Conservation (phyloP, 2,797 vertebrate species). For the Scyliorhinus canicula region DNA sequence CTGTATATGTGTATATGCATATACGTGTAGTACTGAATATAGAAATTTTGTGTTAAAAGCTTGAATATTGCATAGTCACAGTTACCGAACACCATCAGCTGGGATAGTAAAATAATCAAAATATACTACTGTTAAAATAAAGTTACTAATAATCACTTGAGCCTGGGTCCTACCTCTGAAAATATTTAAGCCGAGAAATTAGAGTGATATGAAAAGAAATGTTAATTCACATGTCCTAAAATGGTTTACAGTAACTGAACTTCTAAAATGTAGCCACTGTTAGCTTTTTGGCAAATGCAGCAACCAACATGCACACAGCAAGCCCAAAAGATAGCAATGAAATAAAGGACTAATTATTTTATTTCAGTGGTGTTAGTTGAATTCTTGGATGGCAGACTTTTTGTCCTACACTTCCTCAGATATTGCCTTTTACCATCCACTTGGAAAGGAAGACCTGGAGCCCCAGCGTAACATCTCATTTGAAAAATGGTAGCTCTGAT, state of each 20-base stretch:
- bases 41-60: slow-evolving; percentile 21
- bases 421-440: background rate
- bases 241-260: background rate
- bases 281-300: background rate
- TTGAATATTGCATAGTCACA: background rate
- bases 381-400: background rate
- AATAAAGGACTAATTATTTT: background rate
- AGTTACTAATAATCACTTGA: background rate
- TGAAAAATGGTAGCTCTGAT: background rate
- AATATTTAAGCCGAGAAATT: background rate
- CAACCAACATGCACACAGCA: background rate
- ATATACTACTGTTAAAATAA: background rate
- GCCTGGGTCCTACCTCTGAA: background rate
- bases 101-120: background rate
- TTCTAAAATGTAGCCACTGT: background rate
- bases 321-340: background rate
- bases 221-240: background rate
- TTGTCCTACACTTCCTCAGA: background rate
- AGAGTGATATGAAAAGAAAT: background rate
- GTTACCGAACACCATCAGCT: background rate
- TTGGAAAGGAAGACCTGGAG: background rate
- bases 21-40: background rate
- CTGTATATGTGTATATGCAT: background rate
- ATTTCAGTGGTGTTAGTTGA: background rate
- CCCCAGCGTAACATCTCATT: background rate